A percentile compares a stretch with the other conserved stretches of the same genome.
Conservation (phyloP, 2,113 vertebrate genomes). For the Poicephalus meyeri region DNA sequence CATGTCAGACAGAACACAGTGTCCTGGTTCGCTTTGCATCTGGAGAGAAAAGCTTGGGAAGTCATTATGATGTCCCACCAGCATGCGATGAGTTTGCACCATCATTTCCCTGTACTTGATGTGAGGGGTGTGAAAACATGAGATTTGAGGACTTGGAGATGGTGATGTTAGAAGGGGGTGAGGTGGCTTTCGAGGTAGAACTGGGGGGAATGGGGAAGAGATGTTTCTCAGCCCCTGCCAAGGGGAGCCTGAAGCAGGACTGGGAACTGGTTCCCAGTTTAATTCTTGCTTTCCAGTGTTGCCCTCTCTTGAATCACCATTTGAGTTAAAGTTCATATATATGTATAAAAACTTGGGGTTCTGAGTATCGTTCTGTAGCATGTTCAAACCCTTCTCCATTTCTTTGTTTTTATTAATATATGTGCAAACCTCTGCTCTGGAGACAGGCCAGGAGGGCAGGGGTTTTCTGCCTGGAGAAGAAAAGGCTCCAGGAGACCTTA, state of each 20-base stretch:
- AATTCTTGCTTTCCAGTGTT: background rate
- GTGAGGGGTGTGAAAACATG: fast-evolving
- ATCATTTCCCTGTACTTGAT: background rate
- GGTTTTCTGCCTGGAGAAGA: background rate
- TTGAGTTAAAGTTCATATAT: background rate
- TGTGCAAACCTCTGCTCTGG: background rate
- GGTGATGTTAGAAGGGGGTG: background rate
- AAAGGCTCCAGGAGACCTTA: background rate
- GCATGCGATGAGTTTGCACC: background rate
- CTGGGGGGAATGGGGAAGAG: background rate
- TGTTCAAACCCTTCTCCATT: background rate
- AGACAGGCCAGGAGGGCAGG: too few species aligned
- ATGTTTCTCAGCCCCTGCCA: background rate
- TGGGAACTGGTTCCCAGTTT: background rate
- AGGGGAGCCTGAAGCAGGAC: background rate
- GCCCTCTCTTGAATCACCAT: background rate
- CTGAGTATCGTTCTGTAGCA: background rate
- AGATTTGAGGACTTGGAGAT: background rate
- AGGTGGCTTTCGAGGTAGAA: background rate
- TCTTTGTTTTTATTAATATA: background rate
- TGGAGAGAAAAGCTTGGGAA: background rate
- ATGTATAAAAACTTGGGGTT: background rate
- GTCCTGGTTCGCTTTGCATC: background rate
- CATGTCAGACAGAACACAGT: background rate
- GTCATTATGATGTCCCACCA: fast-evolving